Percentiles rank a stretch among this genome's conserved stretches.
These are phyloP conservation scores for Agelastica alni DNA, from an alignment of 2,888 invertebrate species.

Conservation along the genomic window DNA sequence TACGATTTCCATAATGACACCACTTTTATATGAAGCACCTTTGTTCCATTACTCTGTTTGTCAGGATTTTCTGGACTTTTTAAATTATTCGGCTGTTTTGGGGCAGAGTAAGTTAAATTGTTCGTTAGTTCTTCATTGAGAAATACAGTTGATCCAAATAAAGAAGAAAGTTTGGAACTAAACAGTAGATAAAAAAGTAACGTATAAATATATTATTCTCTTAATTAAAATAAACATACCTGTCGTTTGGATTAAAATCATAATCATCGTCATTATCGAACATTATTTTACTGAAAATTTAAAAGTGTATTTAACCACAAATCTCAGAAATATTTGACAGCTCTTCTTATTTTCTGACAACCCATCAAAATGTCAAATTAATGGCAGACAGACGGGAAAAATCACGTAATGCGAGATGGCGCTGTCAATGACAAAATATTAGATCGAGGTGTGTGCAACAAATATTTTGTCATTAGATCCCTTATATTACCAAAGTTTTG, in stretches of 20 bases:
- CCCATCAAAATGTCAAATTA: no score
- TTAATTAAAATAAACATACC: slow-evolving; percentile 33
- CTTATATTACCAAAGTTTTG: no score
- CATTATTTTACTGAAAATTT: slow-evolving; percentile 32
- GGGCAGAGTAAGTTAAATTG: slow-evolving; percentile 46
- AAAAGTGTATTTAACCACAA: slow-evolving; percentile 1
- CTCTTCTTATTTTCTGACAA: slow-evolving; percentile 4
- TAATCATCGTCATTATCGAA: slow-evolving; percentile 45
- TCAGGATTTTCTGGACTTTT: slow-evolving; percentile 6
- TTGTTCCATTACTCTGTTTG: slow-evolving; percentile 32
- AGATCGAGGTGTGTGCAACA: no score
- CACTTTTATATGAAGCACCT: slow-evolving; percentile 44
- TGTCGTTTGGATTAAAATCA: slow-evolving; percentile 41
- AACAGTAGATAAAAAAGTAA: background rate
- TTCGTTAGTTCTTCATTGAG: slow-evolving; percentile 24
- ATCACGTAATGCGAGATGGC: no score
- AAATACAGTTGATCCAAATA: slow-evolving; percentile 38
- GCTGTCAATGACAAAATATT: no score
- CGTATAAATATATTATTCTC: background rate
- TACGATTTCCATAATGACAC: slow-evolving; percentile 47
- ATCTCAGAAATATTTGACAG: slow-evolving; percentile 4
- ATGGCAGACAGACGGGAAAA: no score
- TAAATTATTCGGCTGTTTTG: slow-evolving; percentile 44
- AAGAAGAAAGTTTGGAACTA: slow-evolving; percentile 45
- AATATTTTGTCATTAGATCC: no score